Conservation (phyloP, 2,797 vertebrate species). For the Myotis planiceps region DNA sequence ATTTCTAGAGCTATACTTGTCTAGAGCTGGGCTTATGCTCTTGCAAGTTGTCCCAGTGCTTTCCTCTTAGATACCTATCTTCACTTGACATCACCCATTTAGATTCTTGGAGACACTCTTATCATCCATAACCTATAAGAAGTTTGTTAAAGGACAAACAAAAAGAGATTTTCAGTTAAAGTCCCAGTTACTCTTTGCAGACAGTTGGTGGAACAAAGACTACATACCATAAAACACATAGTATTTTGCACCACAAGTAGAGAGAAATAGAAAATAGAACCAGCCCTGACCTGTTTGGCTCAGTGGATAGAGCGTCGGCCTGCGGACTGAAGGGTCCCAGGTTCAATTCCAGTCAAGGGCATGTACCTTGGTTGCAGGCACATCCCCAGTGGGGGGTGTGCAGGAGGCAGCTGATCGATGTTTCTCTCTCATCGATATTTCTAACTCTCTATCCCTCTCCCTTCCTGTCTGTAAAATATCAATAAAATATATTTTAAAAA, state of each 20-base stretch:
- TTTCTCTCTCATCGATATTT: too few species aligned
- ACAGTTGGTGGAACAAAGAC: neutral
- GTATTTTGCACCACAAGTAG: neutral
- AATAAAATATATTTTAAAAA: too few species aligned
- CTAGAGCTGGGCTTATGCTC: neutral
- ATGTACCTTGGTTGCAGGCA: too few species aligned
- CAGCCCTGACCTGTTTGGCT: too few species aligned
- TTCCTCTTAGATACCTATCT: constrained; percentile 3
- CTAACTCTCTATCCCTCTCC: too few species aligned
- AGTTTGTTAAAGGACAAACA: neutral
- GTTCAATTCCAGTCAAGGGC: too few species aligned
- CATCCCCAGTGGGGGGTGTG: too few species aligned
- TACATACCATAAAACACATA: neutral
- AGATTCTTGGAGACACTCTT: neutral
- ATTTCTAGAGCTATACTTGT: neutral
- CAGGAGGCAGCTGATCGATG: too few species aligned
- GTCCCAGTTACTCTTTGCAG: neutral
- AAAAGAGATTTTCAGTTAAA: neutral
- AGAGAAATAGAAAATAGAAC: constrained; percentile 13
- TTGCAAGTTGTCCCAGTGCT: neutral
- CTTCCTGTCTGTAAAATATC: too few species aligned
- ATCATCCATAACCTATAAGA: constrained; percentile 6
- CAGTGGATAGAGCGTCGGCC: too few species aligned
- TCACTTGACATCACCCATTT: neutral
- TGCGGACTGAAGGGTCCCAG: too few species aligned